phyloP scores from a whole-genome alignment of 2,113 vertebrate genomes.

The Epinephelus lanceolatus region DNA sequence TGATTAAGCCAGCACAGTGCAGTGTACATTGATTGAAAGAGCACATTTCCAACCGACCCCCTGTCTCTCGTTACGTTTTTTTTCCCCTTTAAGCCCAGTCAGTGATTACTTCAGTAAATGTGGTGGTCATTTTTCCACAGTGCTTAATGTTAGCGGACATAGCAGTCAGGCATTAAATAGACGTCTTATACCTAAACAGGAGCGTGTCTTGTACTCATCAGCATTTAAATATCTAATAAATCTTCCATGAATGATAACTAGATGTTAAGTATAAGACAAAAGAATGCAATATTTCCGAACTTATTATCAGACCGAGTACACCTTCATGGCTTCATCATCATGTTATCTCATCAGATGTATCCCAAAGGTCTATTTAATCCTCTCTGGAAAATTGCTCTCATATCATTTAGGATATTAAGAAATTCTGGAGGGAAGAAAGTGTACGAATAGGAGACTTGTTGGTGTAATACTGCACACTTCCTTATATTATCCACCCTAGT shows the following conservation, averaged over 20 bases:
- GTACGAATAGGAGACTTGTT: conserved; percentile 10
- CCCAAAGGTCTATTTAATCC: conserved; percentile 48
- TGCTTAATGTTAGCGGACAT: conserved; percentile 29
- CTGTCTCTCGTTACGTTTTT: conserved; percentile 45
- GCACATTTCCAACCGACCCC: conserved; percentile 60
- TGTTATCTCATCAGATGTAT: conserved; percentile 26
- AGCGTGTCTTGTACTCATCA: not conserved
- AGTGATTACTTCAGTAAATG: conserved; percentile 52
- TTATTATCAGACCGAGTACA: conserved; percentile 20
- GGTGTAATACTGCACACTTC: not conserved
- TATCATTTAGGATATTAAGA: conserved; percentile 31
- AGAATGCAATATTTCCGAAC: not conserved
- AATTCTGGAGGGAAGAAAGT: conserved; percentile 24
- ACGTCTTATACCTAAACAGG: conserved; percentile 25
- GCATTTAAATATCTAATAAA: conserved; percentile 39
- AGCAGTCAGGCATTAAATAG: conserved; percentile 43
- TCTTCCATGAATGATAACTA: not conserved
- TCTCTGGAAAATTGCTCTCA: conserved; percentile 37
- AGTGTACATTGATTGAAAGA: conserved; percentile 77
- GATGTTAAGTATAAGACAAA: not conserved
- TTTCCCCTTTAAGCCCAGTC: conserved; percentile 23
- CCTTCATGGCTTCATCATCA: conserved; percentile 35
- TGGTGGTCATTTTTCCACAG: conserved; percentile 38
- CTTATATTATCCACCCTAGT: not conserved
- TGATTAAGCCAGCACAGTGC: conserved; percentile 73